These are phyloP conservation scores for Indicator indicator DNA, from an alignment of 2,113 vertebrate species.

Conservation along the genomic window DNA sequence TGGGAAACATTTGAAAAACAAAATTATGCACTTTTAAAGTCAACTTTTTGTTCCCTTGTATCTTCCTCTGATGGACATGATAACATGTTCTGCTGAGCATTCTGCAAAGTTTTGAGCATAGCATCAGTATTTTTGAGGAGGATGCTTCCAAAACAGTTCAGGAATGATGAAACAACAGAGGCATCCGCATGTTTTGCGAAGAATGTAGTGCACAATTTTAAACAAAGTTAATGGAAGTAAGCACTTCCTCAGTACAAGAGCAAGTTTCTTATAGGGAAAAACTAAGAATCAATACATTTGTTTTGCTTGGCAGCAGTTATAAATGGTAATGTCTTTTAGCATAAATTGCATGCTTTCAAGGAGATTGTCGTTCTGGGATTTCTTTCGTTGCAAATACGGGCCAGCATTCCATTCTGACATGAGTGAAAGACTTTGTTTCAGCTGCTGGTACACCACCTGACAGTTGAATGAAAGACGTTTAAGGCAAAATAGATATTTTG, in stretches of 20 bases:
- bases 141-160: background rate
- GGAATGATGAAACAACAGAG: background rate
- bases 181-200: background rate
- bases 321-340: background rate
- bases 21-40: background rate
- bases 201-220: background rate
- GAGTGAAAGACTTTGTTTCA: slow-evolving; percentile 46
- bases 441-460: slow-evolving; percentile 25
- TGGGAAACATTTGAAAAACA: background rate
- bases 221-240: background rate
- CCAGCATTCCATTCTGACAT: slow-evolving; percentile 12
- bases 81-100: background rate
- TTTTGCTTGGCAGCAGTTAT: background rate
- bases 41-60: background rate
- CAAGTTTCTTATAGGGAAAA: background rate
- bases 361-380: background rate
- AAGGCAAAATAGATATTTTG: slow-evolving; percentile 20
- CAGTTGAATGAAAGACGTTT: background rate
- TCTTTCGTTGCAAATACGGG: background rate
- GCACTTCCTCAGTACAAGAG: background rate
- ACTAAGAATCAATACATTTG: background rate
- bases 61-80: background rate
- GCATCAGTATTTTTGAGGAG: background rate
- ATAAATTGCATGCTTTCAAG: background rate
- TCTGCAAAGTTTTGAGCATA: background rate